phyloP scores from a whole-genome alignment of 2,797 vertebrate genomes.

The Urocyon cinereoargenteus region DNA sequence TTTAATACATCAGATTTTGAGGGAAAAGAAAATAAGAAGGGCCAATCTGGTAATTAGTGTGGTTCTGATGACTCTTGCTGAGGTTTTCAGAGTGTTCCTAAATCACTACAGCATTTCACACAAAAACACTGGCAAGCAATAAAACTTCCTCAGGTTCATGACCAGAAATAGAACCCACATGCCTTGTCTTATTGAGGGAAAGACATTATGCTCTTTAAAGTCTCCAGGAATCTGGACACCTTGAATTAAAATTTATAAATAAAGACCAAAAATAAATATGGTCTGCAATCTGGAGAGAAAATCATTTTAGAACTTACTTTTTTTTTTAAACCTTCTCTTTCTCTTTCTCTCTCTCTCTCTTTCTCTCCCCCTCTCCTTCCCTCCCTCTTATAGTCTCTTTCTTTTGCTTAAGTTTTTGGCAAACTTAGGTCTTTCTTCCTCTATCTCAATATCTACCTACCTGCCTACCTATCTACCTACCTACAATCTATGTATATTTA shows the following conservation, averaged over 20 bases:
- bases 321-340: neutral
- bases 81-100: neutral
- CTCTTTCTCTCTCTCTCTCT: fast-evolving
- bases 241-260: slow-evolving; percentile 66
- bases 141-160: neutral
- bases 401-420: neutral
- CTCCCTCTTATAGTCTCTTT: neutral
- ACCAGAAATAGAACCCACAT: neutral
- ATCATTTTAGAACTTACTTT: neutral
- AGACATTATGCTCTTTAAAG: neutral
- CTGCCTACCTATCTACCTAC: neutral
- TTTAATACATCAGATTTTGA: neutral
- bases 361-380: no score
- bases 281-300: neutral
- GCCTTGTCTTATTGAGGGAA: neutral
- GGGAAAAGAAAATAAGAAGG: neutral
- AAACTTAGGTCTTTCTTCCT: neutral
- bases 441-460: neutral
- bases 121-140: neutral
- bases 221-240: neutral
- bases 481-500: neutral
- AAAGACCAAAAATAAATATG: slow-evolving; percentile 45
- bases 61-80: neutral
- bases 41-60: neutral
- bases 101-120: neutral